Evolutionary conservation across 2,888 invertebrate species (phyloP), one percentile per base, ranked within the genome.

Genomic region (Eubasilissa splendida): DNA sequence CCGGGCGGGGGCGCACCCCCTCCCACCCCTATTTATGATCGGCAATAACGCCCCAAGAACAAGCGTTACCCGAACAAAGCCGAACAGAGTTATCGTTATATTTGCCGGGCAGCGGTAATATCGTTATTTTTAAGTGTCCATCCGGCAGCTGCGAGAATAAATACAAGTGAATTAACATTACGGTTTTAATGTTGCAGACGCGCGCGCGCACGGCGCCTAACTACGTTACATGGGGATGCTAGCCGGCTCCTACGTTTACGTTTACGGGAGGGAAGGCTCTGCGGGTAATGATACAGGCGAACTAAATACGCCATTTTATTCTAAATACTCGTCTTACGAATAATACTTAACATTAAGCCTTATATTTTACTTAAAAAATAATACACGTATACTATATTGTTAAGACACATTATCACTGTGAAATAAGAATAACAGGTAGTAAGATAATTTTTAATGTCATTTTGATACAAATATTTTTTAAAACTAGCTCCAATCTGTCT

Each of bases 91-190:
- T 89, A 88, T 89, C 89, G 89, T 89, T 90, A 90, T 90, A 90
- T 90, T 90, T 89, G 90, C 88, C 88, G 87, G 88, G 86, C 88
- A 83, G 82, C 73, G 83, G 84, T 84, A 84, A 84, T 90, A 88
- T 89, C 90, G 90, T 91, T 90, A 90, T 89, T 90, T 90, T 90
- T 90, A 90, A 90, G 90, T 89, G 89, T 89, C 89, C 85, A 84
- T 85, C 84, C 86, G 84, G 84, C 83, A 84, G 83, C 83, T 84
- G 83, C 81, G 83, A 81, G 83, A 81, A 84, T 84, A 84, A 84
- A 84, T 84, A 84, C 83, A 81, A 82, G 83, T 84, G 83, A 84
- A 84, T 84, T 84, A 84, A 84, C 83, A 84, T 84, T 82, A 82
- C 79, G 82, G 83, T 82, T 83, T 84, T 82, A 84, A 84, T 84